Conservation (phyloP, 2,888 invertebrate species). For the Brachypterus glaber region DNA sequence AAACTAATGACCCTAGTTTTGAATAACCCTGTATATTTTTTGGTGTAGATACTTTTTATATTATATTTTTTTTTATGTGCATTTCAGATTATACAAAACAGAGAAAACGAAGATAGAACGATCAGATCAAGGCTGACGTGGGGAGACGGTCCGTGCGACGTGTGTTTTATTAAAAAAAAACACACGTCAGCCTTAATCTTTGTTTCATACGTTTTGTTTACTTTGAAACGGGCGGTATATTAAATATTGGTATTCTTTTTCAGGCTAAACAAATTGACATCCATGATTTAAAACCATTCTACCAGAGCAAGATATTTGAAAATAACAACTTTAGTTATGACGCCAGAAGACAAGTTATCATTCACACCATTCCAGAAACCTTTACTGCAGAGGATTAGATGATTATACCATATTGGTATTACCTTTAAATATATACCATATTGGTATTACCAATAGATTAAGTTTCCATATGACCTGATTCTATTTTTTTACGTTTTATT, state of each 20-base stretch:
- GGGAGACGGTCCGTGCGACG: no score
- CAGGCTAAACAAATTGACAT: constrained; percentile 90
- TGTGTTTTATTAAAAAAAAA: no score
- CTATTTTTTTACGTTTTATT: no score
- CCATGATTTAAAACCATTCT: constrained; percentile 80
- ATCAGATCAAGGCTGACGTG: no score
- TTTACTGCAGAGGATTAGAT: constrained; percentile 24
- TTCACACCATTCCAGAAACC: constrained; percentile 64
- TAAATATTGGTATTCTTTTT: constrained; percentile 20
- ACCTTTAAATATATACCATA: constrained; percentile 1
- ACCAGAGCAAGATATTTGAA: constrained; percentile 81
- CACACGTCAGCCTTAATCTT: no score
- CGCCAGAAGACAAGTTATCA: constrained; percentile 69
- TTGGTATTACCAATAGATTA: constrained; percentile 5
- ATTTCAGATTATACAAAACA: no score
- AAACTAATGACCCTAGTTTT: no score
- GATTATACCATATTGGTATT: neutral
- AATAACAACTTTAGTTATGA: constrained; percentile 84
- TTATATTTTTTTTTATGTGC: constrained; percentile 5
- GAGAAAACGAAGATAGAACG: no score
- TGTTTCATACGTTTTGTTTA: no score
- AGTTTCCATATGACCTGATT: no score
- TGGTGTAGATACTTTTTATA: constrained; percentile 8
- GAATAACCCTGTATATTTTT: no score
- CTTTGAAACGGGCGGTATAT: no score